Evolutionary conservation across 2,888 invertebrate species (phyloP), one percentile per base, ranked within the genome.

Genomic region (Hanleya hanleyi): DNA sequence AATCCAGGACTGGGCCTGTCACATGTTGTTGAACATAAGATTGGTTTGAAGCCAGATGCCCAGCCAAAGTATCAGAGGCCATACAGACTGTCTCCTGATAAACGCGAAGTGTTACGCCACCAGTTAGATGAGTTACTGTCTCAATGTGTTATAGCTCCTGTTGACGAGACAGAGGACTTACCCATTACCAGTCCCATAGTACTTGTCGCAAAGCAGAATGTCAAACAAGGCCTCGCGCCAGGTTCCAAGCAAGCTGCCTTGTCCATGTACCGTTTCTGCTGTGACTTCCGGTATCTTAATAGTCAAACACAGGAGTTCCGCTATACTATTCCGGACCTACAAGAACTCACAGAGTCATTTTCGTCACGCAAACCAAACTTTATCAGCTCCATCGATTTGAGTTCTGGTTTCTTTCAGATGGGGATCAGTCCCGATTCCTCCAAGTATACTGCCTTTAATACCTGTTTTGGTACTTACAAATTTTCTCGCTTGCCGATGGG

Each of bases 381-480:
- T 66, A 33, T 70, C 1, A 66, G 62, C 1, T 35, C 50, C 6
- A 50, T 70, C 26, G 70, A 70, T 51, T 18, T 65, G 4, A 66
- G 66, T 29, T 70, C 70, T 22, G 70, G 66, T 22, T 70, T 70
- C 51, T 70, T 65, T 26, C 65, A 70, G 22, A 26, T 70, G 65
- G 15, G 22, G 4, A 70, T 70, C 26, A 5, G 1, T 50, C 22
- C 64, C 22, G 64, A 64, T 36, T 64, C 64, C 35, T 37, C 18
- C 15, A 35, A 32, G 7, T 57, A 57, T 32, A 64, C 64, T 37
- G 64, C 64, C 18, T 4, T 64, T 37, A 64, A 64, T 33, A 64
- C 64, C 5, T 64, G 36, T 37, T 64, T 64, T 64, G 64, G 65
- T 9, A 70, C 65, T 22, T 70, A 50, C 37, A 66, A 36, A 51